Evolutionary conservation across 2,888 invertebrate species (phyloP).

Genomic region (Julus scanicus): DNA sequence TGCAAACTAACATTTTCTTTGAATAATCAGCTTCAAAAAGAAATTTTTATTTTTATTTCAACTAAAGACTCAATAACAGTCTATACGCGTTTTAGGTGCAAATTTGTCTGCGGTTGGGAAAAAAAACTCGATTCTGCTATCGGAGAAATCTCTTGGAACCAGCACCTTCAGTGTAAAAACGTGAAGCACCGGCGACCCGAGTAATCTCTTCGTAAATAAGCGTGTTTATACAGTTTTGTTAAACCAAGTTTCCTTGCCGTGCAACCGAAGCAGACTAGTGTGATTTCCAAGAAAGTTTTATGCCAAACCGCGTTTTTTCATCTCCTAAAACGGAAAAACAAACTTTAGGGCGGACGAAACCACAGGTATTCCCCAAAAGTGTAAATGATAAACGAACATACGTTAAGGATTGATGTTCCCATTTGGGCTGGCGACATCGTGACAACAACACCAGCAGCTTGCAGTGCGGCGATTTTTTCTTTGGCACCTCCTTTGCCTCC

Average conservation of each 20-base stretch:
- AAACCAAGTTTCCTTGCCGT: background rate
- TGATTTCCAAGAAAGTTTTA: slow-evolving; percentile 58
- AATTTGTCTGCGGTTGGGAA: background rate
- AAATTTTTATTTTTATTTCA: slow-evolving; percentile 37
- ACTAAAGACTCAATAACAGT: background rate
- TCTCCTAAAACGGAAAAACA: slow-evolving; percentile 74
- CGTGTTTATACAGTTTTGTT: background rate
- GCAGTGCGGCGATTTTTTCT: slow-evolving; percentile 94
- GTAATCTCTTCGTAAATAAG: background rate
- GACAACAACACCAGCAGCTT: slow-evolving; percentile 84
- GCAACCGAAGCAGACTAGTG: background rate
- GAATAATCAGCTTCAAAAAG: background rate
- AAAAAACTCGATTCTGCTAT: background rate
- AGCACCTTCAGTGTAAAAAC: background rate
- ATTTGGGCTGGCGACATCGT: slow-evolving; percentile 96
- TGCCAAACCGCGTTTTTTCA: slow-evolving; percentile 78
- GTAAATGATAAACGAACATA: slow-evolving; percentile 58
- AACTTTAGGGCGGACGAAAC: background rate
- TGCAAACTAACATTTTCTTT: no score
- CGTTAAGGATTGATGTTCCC: slow-evolving; percentile 81
- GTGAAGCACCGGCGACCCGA: background rate
- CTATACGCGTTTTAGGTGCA: background rate
- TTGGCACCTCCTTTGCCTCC: slow-evolving; percentile 98
- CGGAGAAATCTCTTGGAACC: background rate
- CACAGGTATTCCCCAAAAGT: background rate